Base-by-base conservation (phyloP, 2,888 invertebrate genomes). In the Sialis fuliginosa region DNA sequence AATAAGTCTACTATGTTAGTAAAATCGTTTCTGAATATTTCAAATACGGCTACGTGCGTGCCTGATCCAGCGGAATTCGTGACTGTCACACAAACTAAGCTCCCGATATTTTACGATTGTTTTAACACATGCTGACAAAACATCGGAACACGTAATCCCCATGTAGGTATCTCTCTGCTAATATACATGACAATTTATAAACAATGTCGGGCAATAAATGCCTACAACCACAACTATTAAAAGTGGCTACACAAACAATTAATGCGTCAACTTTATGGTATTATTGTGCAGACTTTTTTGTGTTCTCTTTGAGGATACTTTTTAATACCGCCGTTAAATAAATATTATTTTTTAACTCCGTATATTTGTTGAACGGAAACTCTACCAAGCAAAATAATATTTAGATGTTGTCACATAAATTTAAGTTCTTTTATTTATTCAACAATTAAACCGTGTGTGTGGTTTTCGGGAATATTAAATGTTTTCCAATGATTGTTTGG, bases 121-220 rank as follows among this genome's bases (percentile, higher is more conserved):
- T 42, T 42, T 42, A 42, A 42, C 42, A 42, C 42, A 42, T 42
- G 42, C 30, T 42, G 42, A 42, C 31, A 42, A 30, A 42, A 31
- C 42, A 42, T 22, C 30, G 12, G 31, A 33, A 13, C 31, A 10
- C 32, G 12, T 12, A 33, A 31, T 43, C 12, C 12, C 52, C 53
- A 54, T 22, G 22, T 22, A 22, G 22, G 22, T 22, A 22, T 22
- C 22, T 22, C 2, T 22, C 22, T 22, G 22, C 22, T 58, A 58
- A 61, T 63, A 62, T 59, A 57, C 54, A 57, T 59, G 62, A 62
- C 63, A 62, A 60, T 62, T 56, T 58, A 56, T 60, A 63, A 64
- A 64, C 64, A 64, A 52, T 54, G 52, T 47, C 37, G 42, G 33
- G 42, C 42, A 46, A 46, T 44, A 45, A 47, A 45, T 44, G 46